Percentiles rank a stretch among this genome's conserved stretches.
These are phyloP conservation scores for Galagoides demidoff DNA, from an alignment of 2,797 vertebrate genomes.

Conservation along the genomic window DNA sequence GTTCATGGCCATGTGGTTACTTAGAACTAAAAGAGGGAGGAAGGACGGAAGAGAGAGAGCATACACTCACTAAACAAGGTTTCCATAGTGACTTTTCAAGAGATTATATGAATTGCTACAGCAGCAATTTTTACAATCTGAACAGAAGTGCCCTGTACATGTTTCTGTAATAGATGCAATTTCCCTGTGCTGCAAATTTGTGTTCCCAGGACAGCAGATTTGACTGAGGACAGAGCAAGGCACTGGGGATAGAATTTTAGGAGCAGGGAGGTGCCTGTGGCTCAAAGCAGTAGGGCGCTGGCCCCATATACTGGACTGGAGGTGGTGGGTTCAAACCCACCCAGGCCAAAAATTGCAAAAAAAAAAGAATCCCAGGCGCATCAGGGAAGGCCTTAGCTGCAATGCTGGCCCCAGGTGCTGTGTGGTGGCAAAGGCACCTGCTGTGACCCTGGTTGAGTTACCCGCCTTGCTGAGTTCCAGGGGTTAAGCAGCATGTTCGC, in stretches of 20 bases:
- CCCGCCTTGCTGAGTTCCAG: neutral
- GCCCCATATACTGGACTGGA: too few species aligned
- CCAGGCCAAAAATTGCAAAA: too few species aligned
- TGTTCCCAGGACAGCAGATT: neutral
- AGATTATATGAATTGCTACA: neutral
- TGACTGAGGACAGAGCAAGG: neutral
- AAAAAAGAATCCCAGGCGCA: too few species aligned
- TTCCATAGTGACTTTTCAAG: neutral
- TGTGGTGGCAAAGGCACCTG: neutral
- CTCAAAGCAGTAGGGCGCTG: too few species aligned
- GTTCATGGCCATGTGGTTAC: neutral
- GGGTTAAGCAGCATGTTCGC: neutral
- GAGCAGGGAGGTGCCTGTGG: too few species aligned
- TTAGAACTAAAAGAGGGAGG: neutral
- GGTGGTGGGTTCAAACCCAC: too few species aligned
- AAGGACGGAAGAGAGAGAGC: too few species aligned
- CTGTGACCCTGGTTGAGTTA: neutral
- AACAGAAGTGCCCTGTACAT: neutral
- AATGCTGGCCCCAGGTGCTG: too few species aligned
- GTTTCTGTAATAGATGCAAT: neutral
- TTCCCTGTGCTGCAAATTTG: neutral
- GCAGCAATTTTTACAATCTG: neutral
- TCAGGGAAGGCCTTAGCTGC: too few species aligned
- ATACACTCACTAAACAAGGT: neutral
- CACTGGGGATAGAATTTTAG: rapidly evolving